Percentiles rank a stretch among this genome's conserved stretches.
Evolutionary conservation across 2,113 vertebrate genomes (phyloP).

Genomic region (Etia nguti): DNA sequence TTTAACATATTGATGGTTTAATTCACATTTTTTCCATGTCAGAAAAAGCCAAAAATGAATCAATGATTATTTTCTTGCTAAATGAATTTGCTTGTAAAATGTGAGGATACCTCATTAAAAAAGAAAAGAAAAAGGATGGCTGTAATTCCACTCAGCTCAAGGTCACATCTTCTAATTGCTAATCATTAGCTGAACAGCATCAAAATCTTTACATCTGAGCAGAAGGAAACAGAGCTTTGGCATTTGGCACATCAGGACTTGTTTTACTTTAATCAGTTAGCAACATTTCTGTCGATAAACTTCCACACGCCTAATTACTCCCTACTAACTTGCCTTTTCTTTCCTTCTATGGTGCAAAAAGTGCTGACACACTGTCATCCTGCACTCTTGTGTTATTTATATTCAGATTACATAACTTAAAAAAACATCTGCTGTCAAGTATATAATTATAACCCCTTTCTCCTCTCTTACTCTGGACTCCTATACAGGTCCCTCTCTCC

Average conservation of each 20-base stretch:
- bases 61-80: neutral
- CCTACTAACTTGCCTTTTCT: neutral
- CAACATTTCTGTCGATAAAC: neutral
- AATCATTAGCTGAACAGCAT: accelerated
- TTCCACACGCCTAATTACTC: neutral
- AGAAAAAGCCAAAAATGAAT: neutral
- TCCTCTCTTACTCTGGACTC: neutral
- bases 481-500: neutral
- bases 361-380: neutral
- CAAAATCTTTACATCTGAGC: neutral
- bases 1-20: neutral
- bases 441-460: neutral
- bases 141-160: neutral
- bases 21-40: neutral
- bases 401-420: neutral
- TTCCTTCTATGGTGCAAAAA: neutral
- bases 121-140: neutral
- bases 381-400: neutral
- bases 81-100: neutral
- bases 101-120: neutral
- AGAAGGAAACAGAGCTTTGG: neutral
- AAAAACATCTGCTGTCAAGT: neutral
- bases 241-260: neutral
- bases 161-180: neutral
- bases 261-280: neutral